phyloP scores from a whole-genome alignment of 2,888 invertebrate species.

The Punctoribates punctum region DNA sequence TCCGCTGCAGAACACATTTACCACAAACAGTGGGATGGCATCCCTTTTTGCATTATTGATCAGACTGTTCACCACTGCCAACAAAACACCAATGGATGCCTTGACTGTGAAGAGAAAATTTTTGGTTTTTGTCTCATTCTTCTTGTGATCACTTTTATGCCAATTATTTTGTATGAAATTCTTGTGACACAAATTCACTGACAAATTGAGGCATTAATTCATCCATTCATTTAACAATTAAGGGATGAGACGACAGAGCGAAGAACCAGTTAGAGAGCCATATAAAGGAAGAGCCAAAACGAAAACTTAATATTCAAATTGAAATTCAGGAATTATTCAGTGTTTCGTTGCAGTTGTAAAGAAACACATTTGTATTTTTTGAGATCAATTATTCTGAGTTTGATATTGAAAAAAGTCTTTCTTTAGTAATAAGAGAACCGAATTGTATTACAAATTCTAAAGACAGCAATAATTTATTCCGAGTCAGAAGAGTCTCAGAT shows the following conservation, averaged over 20 bases:
- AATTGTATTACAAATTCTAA: too few species aligned
- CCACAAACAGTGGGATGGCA: neutral
- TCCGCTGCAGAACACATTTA: neutral
- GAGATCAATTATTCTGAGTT: too few species aligned
- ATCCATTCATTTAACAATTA: neutral
- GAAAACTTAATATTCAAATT: too few species aligned
- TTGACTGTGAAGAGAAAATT: too few species aligned
- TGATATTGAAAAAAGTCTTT: too few species aligned
- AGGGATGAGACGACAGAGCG: too few species aligned
- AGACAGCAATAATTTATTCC: too few species aligned
- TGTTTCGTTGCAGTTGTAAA: too few species aligned
- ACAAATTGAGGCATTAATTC: neutral
- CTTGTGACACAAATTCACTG: neutral
- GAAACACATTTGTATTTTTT: too few species aligned
- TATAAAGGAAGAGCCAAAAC: neutral
- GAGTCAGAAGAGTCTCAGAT: too few species aligned
- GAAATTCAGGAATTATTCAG: too few species aligned
- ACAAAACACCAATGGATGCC: neutral
- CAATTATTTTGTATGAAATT: neutral
- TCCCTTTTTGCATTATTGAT: neutral
- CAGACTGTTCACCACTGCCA: neutral
- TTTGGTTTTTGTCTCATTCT: neutral
- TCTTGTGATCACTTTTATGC: neutral
- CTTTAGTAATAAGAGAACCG: too few species aligned
- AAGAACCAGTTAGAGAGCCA: neutral